Percentiles rank a stretch among this genome's conserved stretches.
phyloP scores from a whole-genome alignment of 2,888 invertebrate species.

The Ectropis crepuscularia region DNA sequence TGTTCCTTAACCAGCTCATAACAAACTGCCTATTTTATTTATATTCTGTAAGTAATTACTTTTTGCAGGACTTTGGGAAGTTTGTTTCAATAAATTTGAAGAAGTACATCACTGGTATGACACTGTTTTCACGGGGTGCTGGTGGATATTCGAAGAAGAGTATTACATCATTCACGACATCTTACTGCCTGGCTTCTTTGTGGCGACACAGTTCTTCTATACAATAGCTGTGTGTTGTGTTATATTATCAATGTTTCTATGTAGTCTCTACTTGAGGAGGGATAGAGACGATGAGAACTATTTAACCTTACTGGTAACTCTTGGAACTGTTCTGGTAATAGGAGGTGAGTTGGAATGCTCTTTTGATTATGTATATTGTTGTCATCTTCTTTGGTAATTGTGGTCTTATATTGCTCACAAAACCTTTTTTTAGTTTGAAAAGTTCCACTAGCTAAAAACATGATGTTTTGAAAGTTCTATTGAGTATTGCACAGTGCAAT shows the following conservation, averaged over 20 bases:
- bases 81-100: slow-evolving; percentile 95
- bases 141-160: slow-evolving; percentile 99
- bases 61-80: slow-evolving; percentile 95
- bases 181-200: slow-evolving; percentile 95
- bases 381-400: too few species aligned
- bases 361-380: too few species aligned
- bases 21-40: not conserved
- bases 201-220: slow-evolving; percentile 97
- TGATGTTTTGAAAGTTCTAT: too few species aligned
- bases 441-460: too few species aligned
- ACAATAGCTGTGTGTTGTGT: slow-evolving; percentile 94
- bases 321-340: slow-evolving; percentile 89
- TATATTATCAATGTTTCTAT: slow-evolving; percentile 89
- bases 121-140: slow-evolving; percentile 92
- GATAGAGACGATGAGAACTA: slow-evolving; percentile 91
- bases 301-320: slow-evolving; percentile 89
- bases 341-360: slow-evolving; percentile 86
- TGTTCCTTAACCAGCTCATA: not conserved
- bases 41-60: not conserved
- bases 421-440: too few species aligned
- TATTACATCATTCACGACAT: slow-evolving; percentile 97
- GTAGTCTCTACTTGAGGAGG: slow-evolving; percentile 89
- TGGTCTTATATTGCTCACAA: too few species aligned
- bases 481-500: too few species aligned
- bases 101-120: slow-evolving; percentile 95